Evolutionary conservation across 37 sponge, comb jelly and placozoan genomes (phyloP).

Genomic region (Beroe ovata): DNA sequence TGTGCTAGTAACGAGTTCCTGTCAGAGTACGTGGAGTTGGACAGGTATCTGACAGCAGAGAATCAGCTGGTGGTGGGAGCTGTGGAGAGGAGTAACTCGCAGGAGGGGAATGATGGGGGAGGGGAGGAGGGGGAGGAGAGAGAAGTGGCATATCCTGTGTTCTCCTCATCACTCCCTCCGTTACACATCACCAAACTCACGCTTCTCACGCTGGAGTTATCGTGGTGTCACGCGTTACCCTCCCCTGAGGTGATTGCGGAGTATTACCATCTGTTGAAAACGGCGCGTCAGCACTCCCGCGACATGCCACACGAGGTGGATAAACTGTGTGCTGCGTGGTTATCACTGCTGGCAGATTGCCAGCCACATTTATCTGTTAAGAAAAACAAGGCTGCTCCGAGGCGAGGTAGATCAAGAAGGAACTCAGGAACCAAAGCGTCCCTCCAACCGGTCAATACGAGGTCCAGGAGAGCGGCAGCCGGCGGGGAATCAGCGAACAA

Average conservation of each 20-base stretch:
- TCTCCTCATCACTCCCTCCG: conserved; percentile 40
- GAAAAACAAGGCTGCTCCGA: neutral
- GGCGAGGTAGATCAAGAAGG: conserved; percentile 3
- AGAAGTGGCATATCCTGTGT: conserved; percentile 32
- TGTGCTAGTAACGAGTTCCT: conserved; percentile 20
- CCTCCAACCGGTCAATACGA: neutral
- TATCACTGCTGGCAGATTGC: conserved; percentile 11
- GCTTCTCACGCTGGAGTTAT: neutral
- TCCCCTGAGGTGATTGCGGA: conserved; percentile 4
- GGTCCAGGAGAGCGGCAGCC: neutral
- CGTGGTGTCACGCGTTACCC: neutral
- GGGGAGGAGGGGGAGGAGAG: neutral
- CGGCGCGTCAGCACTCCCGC: neutral
- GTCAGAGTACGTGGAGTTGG: neutral
- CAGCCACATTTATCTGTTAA: neutral
- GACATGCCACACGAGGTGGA: conserved; percentile 5
- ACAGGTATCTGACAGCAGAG: conserved; percentile 24
- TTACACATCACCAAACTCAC: neutral
- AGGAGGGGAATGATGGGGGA: neutral
- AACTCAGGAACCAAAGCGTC: conserved; percentile 1
- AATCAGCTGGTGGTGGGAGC: conserved; percentile 1
- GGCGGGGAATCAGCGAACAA: neutral
- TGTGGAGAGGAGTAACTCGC: neutral
- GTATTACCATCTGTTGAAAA: conserved; percentile 6
- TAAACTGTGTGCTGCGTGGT: neutral